These are phyloP conservation scores for Lampris incognitus DNA, from an alignment of 2,113 vertebrate species.

Conservation along the genomic window DNA sequence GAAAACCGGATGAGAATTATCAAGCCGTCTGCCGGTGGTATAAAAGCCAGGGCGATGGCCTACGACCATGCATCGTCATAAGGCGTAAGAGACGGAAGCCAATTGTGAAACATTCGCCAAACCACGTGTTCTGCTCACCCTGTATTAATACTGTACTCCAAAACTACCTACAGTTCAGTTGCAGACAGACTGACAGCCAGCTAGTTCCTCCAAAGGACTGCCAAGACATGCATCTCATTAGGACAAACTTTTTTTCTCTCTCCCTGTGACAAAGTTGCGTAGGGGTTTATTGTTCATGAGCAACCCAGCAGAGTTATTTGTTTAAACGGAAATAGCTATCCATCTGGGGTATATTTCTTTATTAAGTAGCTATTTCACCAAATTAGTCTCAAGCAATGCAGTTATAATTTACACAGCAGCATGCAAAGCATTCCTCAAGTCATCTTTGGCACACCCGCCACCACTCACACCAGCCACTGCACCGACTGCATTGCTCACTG, in stretches of 20 bases:
- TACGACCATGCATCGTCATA: conserved; percentile 69
- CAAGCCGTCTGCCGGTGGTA: conserved; percentile 57
- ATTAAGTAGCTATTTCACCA: conserved; percentile 9
- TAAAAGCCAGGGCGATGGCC: conserved; percentile 80
- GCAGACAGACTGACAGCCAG: conserved; percentile 55
- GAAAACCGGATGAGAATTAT: conserved; percentile 63
- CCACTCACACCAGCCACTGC: conserved; percentile 16
- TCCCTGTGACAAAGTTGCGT: conserved; percentile 8
- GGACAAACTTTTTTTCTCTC: conserved; percentile 7
- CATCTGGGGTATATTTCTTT: not conserved
- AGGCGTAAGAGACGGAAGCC: conserved; percentile 72
- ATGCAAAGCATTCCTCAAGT: conserved; percentile 21
- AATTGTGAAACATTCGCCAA: conserved; percentile 76
- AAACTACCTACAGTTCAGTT: conserved; percentile 69
- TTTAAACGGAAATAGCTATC: not conserved
- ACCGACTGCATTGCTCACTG: conserved; percentile 13
- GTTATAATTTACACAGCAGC: conserved; percentile 25
- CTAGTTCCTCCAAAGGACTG: conserved; percentile 52
- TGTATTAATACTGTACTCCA: conserved; percentile 75
- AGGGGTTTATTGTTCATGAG: conserved; percentile 50
- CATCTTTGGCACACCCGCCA: conserved; percentile 16
- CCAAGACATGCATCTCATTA: conserved; percentile 60
- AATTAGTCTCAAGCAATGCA: not conserved
- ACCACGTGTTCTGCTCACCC: conserved; percentile 71
- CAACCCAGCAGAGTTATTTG: conserved; percentile 4